These are phyloP conservation scores for Falco concolor DNA, from an alignment of 2,797 vertebrate species.

Conservation along the genomic window DNA sequence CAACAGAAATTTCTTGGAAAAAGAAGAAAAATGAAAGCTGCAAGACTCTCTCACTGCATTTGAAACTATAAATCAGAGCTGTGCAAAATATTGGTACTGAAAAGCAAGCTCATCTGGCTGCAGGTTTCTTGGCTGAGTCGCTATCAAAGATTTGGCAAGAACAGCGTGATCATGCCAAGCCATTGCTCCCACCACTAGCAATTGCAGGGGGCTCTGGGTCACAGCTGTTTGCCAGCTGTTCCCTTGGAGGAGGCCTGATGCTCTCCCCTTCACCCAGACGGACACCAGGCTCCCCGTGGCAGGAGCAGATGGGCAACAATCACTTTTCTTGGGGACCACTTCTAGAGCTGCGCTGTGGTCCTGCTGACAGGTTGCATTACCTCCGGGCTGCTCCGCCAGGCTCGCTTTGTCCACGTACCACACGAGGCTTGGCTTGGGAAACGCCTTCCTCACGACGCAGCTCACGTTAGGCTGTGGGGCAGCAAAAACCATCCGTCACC, in stretches of 20 bases:
- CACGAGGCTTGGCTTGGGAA: conserved; percentile 61
- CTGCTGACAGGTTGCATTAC: conserved; percentile 2
- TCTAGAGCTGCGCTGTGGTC: neutral
- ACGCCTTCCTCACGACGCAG: conserved; percentile 59
- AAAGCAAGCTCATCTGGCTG: neutral
- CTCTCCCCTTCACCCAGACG: neutral
- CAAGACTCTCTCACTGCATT: neutral
- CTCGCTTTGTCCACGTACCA: conserved; percentile 26
- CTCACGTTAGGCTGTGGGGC: conserved; percentile 40
- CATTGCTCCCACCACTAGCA: neutral
- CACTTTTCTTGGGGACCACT: neutral
- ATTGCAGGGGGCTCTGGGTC: neutral
- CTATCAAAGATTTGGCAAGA: neutral
- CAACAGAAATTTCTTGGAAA: conserved; percentile 23
- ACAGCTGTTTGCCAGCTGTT: neutral
- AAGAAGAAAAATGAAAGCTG: neutral
- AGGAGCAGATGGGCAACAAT: neutral
- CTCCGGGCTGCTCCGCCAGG: conserved; percentile 18
- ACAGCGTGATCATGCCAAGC: neutral
- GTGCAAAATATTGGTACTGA: neutral
- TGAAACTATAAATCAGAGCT: neutral
- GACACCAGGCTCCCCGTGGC: neutral
- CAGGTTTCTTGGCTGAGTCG: neutral
- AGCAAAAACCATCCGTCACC: neutral
- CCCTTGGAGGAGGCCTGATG: neutral